Evolutionary conservation across 1,140 invertebrate species (phyloP).

Genomic region (Schlechtendalia chinensis): DNA sequence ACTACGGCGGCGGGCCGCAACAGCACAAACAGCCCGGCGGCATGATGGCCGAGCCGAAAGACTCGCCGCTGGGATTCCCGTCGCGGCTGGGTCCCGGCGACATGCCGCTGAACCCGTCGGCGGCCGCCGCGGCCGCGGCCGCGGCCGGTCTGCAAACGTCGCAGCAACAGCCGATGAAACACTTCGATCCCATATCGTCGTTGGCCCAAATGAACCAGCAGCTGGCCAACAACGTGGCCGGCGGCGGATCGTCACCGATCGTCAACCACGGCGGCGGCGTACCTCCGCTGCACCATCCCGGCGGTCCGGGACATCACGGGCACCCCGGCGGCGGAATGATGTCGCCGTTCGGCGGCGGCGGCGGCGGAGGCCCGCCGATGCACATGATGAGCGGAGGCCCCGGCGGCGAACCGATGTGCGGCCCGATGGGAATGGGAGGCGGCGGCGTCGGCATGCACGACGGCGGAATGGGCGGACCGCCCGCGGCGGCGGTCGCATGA

Average conservation of each 20-base stretch:
- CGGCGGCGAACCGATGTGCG: conserved; percentile 62
- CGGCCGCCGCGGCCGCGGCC: conserved; percentile 61
- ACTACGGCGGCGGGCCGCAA: background rate
- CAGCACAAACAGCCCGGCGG: conserved; percentile 54
- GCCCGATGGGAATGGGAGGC: conserved; percentile 53
- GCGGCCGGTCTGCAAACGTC: conserved; percentile 52
- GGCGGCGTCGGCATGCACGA: conserved; percentile 53
- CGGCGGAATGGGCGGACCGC: conserved; percentile 57
- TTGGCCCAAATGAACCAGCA: conserved; percentile 92
- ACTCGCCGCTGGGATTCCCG: conserved; percentile 51
- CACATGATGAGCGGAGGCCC: conserved; percentile 59
- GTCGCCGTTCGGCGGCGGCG: conserved; percentile 58
- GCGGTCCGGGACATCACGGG: conserved; percentile 54
- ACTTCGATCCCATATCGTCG: conserved; percentile 89
- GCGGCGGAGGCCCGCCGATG: conserved; percentile 56
- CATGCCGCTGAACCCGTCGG: conserved; percentile 77
- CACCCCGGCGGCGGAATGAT: conserved; percentile 56
- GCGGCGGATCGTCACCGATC: conserved; percentile 56
- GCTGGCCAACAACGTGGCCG: conserved; percentile 72
- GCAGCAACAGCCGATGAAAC: conserved; percentile 60
- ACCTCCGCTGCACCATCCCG: conserved; percentile 56
- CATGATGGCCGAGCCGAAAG: conserved; percentile 54
- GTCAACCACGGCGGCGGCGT: conserved; percentile 56
- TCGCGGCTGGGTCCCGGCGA: conserved; percentile 62
- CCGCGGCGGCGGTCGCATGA: conserved; percentile 57